phyloP scores from a whole-genome alignment of 2,888 invertebrate genomes.

The Ametastegia equiseti region DNA sequence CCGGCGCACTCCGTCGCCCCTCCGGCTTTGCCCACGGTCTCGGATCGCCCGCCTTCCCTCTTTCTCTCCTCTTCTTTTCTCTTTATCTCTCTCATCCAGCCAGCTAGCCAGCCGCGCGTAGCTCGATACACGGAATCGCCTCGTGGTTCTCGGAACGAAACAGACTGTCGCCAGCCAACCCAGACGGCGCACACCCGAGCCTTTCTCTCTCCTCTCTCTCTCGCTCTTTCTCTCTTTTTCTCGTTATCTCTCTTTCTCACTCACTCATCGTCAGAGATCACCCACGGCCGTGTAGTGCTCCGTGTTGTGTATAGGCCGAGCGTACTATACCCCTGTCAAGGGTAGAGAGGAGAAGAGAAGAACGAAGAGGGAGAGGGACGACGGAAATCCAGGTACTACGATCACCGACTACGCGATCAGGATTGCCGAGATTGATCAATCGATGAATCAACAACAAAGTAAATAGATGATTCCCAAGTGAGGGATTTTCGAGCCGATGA shows the following conservation, averaged over 20 bases:
- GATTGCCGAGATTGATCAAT: too few species aligned
- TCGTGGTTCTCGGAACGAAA: constrained; percentile 74
- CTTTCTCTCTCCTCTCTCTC: background rate
- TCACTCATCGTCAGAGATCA: background rate
- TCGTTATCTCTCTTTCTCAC: too few species aligned
- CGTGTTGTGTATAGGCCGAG: background rate
- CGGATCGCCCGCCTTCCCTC: constrained; percentile 34
- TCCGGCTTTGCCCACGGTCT: constrained; percentile 12
- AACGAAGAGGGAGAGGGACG: background rate
- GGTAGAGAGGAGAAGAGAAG: background rate
- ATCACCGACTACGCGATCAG: background rate
- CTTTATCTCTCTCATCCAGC: constrained; percentile 24
- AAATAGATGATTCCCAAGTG: background rate
- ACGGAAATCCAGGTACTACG: background rate
- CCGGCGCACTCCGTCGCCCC: constrained; percentile 19
- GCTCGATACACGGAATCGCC: constrained; percentile 75
- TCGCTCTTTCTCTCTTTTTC: too few species aligned
- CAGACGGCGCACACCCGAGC: constrained; percentile 74
- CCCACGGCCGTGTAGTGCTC: background rate
- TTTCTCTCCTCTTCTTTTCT: constrained; percentile 20
- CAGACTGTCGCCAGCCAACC: constrained; percentile 75
- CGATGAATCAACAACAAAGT: background rate
- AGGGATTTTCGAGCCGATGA: constrained; percentile 41
- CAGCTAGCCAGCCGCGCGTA: constrained; percentile 46
- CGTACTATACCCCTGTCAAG: background rate